Evolutionary conservation across 2,797 vertebrate genomes (phyloP).

Genomic region (Aldrovandia affinis): DNA sequence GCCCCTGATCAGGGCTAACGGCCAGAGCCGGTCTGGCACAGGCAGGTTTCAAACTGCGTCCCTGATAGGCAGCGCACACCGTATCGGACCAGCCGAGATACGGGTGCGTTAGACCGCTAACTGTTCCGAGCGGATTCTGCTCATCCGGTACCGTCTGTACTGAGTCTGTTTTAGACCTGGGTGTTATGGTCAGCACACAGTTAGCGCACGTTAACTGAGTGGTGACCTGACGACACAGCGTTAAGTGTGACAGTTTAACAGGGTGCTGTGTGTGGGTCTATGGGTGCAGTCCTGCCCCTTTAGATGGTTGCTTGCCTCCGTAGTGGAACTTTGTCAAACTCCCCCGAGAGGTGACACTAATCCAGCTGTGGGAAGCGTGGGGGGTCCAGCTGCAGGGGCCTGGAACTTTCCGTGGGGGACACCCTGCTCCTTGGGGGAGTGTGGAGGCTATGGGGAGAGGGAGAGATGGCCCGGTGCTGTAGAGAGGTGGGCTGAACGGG

Average conservation of each 20-base stretch:
- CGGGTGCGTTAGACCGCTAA: too few relatives aligned
- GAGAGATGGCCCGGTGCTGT: constrained; percentile 31
- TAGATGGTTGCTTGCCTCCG: background rate
- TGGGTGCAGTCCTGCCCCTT: background rate
- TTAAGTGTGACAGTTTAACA: background rate
- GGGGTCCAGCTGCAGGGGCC: background rate
- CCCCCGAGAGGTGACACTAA: background rate
- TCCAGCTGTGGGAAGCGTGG: background rate
- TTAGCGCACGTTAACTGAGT: background rate
- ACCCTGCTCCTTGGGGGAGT: background rate
- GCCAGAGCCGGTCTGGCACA: too few relatives aligned
- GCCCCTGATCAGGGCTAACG: too few relatives aligned
- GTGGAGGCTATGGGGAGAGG: background rate
- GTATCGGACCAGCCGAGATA: too few relatives aligned
- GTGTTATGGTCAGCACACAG: background rate
- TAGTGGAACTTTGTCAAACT: background rate
- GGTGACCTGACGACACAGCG: background rate
- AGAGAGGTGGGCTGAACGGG: constrained; percentile 28
- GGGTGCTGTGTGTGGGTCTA: background rate
- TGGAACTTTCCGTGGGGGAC: constrained; percentile 10
- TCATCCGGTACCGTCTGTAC: background rate
- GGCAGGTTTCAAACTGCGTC: too few relatives aligned
- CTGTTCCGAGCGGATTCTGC: background rate
- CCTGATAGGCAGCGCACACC: too few relatives aligned
- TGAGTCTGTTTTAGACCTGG: background rate